phyloP scores from a whole-genome alignment of 2,797 vertebrate genomes.

The Gymnodraco acuticeps region DNA sequence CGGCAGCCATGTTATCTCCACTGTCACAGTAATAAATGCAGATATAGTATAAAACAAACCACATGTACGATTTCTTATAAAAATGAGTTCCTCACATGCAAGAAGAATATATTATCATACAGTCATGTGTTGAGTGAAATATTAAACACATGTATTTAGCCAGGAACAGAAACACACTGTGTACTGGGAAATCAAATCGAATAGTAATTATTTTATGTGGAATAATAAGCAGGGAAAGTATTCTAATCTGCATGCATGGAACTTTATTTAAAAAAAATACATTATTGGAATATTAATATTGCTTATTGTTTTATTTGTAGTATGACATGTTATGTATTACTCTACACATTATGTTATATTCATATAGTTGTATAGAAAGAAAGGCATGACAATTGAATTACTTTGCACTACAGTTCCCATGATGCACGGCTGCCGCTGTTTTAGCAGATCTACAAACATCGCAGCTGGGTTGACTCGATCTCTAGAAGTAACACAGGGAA shows the following conservation, averaged over 20 bases:
- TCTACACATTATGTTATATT: fast-evolving
- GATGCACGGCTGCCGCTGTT: conserved; percentile 29
- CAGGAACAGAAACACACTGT: background rate
- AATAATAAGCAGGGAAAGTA: background rate
- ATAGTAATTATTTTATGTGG: background rate
- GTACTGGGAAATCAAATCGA: background rate
- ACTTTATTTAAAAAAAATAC: background rate
- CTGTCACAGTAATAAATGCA: conserved; percentile 14
- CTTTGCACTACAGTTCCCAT: conserved; percentile 71
- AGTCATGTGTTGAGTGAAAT: background rate
- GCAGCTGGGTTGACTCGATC: fast-evolving
- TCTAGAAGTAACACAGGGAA: fast-evolving
- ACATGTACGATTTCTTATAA: background rate
- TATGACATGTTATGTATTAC: background rate
- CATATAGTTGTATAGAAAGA: background rate
- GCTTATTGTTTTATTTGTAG: background rate
- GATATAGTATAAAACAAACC: background rate
- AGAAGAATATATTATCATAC: background rate
- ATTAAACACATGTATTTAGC: background rate
- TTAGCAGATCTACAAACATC: conserved; percentile 61
- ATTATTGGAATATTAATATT: background rate
- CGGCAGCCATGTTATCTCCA: conserved; percentile 67
- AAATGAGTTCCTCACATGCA: background rate
- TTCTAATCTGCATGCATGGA: background rate
- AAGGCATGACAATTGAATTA: background rate